phyloP scores from a whole-genome alignment of 1,140 invertebrate genomes.

The Ips typographus region DNA sequence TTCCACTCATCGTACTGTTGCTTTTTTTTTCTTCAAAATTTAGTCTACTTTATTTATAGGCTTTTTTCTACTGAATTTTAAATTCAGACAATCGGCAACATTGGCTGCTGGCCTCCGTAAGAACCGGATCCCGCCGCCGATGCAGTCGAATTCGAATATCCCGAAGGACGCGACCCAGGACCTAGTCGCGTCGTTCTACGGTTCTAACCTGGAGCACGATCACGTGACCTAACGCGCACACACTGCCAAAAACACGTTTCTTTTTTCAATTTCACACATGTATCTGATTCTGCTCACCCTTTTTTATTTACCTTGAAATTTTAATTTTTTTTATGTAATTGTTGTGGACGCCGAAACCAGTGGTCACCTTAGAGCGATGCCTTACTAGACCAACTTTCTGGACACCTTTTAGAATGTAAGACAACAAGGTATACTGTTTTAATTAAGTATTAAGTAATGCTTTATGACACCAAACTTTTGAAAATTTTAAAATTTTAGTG shows the following conservation, averaged over 20 bases:
- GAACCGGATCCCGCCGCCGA: constrained; percentile 3
- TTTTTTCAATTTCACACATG: constrained; percentile 3
- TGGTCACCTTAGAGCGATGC: neutral
- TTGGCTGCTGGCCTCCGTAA: constrained; percentile 2
- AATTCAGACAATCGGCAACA: too few species aligned
- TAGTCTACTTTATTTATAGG: too few species aligned
- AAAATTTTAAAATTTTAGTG: too few species aligned
- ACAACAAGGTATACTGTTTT: neutral
- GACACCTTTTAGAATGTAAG: neutral
- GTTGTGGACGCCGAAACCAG: neutral
- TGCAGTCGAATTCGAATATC: constrained; percentile 22
- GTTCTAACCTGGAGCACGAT: constrained; percentile 7
- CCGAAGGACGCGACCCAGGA: constrained; percentile 3
- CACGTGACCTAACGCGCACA: constrained; percentile 18
- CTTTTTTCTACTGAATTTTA: too few species aligned
- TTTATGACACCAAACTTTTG: neutral
- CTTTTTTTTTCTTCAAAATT: too few species aligned
- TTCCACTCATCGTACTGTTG: too few species aligned
- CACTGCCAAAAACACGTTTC: constrained; percentile 2
- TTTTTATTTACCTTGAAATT: neutral
- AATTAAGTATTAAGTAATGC: neutral
- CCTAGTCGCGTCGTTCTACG: neutral
- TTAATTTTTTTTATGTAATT: neutral
- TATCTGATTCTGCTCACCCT: neutral
- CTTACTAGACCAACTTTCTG: neutral